These are phyloP conservation scores for Eumacrocentrus americanus DNA, from an alignment of 2,888 invertebrate species.

Conservation along the genomic window DNA sequence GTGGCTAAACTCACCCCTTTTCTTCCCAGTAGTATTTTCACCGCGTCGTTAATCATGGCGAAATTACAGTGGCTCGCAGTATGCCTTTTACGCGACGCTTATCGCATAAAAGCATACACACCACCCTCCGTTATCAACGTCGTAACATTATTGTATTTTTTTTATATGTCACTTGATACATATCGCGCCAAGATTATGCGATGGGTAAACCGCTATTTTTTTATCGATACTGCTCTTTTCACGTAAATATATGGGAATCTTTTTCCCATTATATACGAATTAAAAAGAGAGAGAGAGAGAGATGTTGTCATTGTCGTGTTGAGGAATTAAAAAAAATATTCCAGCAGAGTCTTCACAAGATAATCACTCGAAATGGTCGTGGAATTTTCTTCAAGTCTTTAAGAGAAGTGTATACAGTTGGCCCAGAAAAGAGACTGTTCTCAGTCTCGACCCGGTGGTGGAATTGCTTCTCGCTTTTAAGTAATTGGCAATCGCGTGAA, in stretches of 20 bases:
- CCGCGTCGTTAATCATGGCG: constrained; percentile 27
- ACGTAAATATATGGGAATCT: not conserved
- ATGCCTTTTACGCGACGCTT: constrained; percentile 33
- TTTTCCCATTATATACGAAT: not conserved
- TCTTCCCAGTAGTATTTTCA: constrained; percentile 2
- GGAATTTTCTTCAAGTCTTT: constrained; percentile 12
- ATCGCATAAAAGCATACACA: constrained; percentile 34
- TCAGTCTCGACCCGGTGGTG: constrained; percentile 15
- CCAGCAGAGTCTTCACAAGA: not conserved
- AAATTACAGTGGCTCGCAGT: constrained; percentile 25
- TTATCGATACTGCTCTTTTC: not conserved
- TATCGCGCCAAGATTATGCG: constrained; percentile 4
- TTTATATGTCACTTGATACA: constrained; percentile 20
- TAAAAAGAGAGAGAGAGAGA: not conserved
- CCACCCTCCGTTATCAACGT: constrained; percentile 35
- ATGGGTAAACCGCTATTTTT: not conserved
- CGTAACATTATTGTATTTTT: constrained; percentile 27
- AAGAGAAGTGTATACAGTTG: not conserved
- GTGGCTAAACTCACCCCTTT: constrained; percentile 7
- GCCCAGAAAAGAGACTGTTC: constrained; percentile 16
- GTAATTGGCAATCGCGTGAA: constrained; percentile 41
- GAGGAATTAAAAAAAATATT: not conserved
- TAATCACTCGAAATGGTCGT: constrained; percentile 17
- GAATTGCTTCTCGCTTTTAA: constrained; percentile 39
- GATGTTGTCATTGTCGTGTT: not conserved